Evolutionary conservation across 2,888 invertebrate genomes (phyloP), one percentile per base, ranked within the genome.

Genomic region (Spicauda simplicius): DNA sequence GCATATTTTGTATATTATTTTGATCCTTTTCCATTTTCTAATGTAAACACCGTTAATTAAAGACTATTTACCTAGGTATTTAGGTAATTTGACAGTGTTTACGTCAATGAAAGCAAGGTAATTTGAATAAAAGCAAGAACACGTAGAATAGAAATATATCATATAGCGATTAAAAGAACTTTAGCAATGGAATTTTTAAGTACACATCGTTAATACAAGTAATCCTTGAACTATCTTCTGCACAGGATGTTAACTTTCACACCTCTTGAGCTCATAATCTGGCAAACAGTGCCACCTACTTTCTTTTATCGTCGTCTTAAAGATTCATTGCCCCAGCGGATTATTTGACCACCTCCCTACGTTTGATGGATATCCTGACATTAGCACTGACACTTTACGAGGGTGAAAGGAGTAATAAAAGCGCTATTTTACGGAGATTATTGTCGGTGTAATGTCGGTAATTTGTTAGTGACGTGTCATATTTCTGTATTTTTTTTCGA

Each of bases 341-440:
- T 80, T 76, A 80, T 76, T 75, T 73, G 77, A 73, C 74, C 72
- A 71, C 71, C 70, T 71, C 72, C 30, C 53, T 70, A 71, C 63
- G 76, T 77, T 80, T 82, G 84, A 83, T 80, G 80, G 80, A 83
- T 80, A 70, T 72, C 74, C 76, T 73, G 76, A 74, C 76, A 76
- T 74, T 71, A 71, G 73, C 75, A 64, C 68, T 37, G 66, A 67
- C 73, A 73, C 70, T 76, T 77, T 76, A 76, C 71, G 77, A 76
- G 71, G 75, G 72, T 72, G 73, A 75, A 74, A 76, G 74, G 73
- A 72, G 71, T 73, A 71, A 73, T 73, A 76, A 76, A 73, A 68
- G 68, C 50, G 70, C 58, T 70, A 70, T 75, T 75, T 73, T 69
- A 71, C 71, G 73, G 66, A 68, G 74, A 74, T 73, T 72, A 75